Evolutionary conservation across 2,888 invertebrate genomes (phyloP).

Genomic region (Vesta saturnalis): DNA sequence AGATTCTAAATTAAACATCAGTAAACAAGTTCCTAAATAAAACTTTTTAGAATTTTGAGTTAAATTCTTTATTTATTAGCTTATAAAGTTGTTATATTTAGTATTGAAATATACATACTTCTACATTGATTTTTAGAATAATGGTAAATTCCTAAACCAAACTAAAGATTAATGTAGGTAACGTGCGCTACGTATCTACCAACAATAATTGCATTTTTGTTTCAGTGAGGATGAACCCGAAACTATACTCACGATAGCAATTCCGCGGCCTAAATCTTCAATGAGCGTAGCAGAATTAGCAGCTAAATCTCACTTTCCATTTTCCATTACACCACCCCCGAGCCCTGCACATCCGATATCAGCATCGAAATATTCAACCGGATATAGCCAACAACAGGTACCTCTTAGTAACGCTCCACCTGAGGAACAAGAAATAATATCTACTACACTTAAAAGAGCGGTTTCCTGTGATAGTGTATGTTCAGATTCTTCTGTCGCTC

Average conservation of each 20-base stretch:
- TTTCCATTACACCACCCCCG: constrained; percentile 56
- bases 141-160: no score
- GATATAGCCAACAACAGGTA: constrained; percentile 21
- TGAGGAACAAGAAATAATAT: constrained; percentile 51
- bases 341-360: constrained; percentile 25
- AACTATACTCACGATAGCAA: constrained; percentile 57
- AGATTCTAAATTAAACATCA: no score
- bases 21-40: no score
- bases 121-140: no score
- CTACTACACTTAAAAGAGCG: constrained; percentile 68
- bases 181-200: not conserved
- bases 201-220: constrained; percentile 9
- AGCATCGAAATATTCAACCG: constrained; percentile 10
- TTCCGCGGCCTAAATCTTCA: constrained; percentile 59
- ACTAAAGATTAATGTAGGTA: no score
- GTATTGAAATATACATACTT: no score
- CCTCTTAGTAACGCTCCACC: constrained; percentile 34
- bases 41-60: no score
- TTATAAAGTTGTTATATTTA: no score
- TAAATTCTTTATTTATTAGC: no score
- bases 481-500: constrained; percentile 79
- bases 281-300: constrained; percentile 56
- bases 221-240: constrained; percentile 38
- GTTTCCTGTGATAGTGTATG: constrained; percentile 84
- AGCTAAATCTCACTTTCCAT: constrained; percentile 56